Conservation (phyloP, 1,140 invertebrate genomes). For the Proctacanthus coquilletti region DNA sequence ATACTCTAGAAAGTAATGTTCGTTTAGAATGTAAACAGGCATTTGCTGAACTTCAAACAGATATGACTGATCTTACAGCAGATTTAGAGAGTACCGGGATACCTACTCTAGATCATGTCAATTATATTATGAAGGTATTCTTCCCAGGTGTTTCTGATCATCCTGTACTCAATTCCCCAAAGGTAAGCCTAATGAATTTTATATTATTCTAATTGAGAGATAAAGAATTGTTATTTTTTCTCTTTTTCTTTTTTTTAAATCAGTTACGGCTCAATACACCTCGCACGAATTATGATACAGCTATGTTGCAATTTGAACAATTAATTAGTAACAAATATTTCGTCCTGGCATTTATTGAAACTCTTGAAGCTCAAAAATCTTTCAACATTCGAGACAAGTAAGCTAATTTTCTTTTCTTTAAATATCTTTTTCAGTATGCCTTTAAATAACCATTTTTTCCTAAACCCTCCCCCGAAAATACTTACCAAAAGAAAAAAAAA, state of each 20-base stretch:
- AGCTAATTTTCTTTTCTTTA: conserved; percentile 17
- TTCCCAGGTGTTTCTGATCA: conserved; percentile 90
- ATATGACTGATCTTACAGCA: conserved; percentile 95
- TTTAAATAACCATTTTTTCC: too few species aligned
- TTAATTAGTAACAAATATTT: conserved; percentile 88
- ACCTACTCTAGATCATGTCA: conserved; percentile 87
- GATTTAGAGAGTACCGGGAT: conserved; percentile 92
- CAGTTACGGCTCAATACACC: conserved; percentile 54
- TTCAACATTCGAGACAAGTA: conserved; percentile 85
- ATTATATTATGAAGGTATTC: conserved; percentile 97
- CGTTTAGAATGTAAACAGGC: conserved; percentile 96
- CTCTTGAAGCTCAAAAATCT: conserved; percentile 75
- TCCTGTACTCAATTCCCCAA: conserved; percentile 74
- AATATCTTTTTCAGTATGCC: conserved; percentile 6
- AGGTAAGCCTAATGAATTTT: conserved; percentile 31
- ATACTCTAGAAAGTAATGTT: conserved; percentile 96
- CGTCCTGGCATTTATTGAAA: conserved; percentile 83
- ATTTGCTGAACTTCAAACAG: conserved; percentile 97
- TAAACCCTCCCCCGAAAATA: too few species aligned
- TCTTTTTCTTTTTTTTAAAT: not conserved
- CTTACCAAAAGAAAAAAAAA: too few species aligned
- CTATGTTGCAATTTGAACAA: conserved; percentile 90
- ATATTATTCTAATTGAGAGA: not conserved
- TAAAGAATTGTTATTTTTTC: not conserved
- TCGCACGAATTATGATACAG: conserved; percentile 76